Evolutionary conservation across 2,797 vertebrate genomes (phyloP).

Genomic region (Molossus alvarezi): DNA sequence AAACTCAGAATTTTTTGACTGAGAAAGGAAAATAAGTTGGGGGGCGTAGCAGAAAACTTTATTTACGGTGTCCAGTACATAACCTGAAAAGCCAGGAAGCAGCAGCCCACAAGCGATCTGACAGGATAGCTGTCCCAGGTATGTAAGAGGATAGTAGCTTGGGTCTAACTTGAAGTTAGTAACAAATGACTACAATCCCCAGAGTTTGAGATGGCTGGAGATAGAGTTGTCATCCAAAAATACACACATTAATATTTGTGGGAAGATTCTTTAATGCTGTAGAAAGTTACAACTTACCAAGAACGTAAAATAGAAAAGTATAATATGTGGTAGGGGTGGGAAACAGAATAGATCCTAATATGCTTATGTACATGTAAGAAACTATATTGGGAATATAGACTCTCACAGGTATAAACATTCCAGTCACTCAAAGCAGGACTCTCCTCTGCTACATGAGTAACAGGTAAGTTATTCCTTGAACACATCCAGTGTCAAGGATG

Average conservation of each 20-base stretch:
- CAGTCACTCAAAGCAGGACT: neutral
- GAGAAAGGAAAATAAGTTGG: slow-evolving; percentile 50
- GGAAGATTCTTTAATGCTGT: neutral
- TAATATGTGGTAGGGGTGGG: neutral
- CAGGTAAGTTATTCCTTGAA: neutral
- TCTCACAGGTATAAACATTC: neutral
- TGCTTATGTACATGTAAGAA: neutral
- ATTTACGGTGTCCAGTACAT: neutral
- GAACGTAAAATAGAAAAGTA: neutral
- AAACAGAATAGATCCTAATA: slow-evolving; percentile 46
- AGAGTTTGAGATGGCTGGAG: neutral
- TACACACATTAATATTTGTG: neutral
- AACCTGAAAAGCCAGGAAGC: neutral
- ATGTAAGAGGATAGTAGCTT: neutral
- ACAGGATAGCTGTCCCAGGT: neutral
- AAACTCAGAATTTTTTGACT: neutral
- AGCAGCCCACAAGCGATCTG: slow-evolving; percentile 14
- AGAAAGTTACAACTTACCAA: neutral
- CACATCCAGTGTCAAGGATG: neutral
- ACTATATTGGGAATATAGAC: neutral
- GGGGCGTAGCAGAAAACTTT: neutral
- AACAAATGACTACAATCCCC: neutral
- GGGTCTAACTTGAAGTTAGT: neutral
- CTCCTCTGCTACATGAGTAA: neutral
- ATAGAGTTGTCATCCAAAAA: neutral